Evolutionary conservation across 35 echinoderm and acorn worm species (phyloP).

Genomic region (Lytechinus variegatus): DNA sequence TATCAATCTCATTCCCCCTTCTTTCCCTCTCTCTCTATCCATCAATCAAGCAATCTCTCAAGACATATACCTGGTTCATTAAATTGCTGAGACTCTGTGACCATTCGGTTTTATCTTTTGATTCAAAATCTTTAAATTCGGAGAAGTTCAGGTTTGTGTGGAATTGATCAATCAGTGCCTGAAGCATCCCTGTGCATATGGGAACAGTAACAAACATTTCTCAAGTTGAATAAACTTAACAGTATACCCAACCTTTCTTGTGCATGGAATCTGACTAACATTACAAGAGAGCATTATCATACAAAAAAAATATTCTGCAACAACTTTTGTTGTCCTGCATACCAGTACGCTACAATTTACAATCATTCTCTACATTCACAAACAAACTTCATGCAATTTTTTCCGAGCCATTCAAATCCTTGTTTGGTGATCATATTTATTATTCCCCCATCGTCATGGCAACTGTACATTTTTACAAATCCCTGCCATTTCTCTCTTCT

Average conservation of each 20-base stretch:
- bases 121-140: too few species aligned
- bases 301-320: neutral
- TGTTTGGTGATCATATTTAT: constrained; percentile 2
- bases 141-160: neutral
- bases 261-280: neutral
- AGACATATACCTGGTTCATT: too few species aligned
- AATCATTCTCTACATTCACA: neutral
- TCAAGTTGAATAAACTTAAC: neutral
- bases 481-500: neutral
- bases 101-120: too few species aligned
- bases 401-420: neutral
- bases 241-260: neutral
- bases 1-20: neutral
- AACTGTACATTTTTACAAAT: constrained; percentile 15
- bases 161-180: neutral
- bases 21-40: neutral
- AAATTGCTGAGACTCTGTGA: too few species aligned
- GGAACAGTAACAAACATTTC: neutral
- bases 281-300: neutral
- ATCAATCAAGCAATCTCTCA: neutral
- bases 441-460: neutral
- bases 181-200: neutral
- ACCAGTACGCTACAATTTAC: neutral
- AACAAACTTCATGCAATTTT: neutral
- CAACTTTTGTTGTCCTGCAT: neutral